phyloP scores from a whole-genome alignment of 2,888 invertebrate genomes.

The Trileptium ribeirensis region DNA sequence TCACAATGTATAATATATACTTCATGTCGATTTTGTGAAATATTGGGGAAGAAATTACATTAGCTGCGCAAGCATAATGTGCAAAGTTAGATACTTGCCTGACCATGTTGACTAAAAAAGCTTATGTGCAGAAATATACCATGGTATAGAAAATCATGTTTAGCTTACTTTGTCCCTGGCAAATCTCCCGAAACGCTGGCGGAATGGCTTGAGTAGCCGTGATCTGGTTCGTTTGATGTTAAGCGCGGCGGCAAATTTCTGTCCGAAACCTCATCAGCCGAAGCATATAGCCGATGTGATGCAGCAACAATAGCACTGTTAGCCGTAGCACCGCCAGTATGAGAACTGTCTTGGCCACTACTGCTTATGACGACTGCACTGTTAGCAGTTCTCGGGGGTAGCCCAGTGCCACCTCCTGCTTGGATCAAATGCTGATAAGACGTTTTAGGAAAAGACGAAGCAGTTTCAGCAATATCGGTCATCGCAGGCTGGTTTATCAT shows the following conservation, averaged over 20 bases:
- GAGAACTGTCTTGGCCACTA: neutral
- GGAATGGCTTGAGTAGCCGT: constrained; percentile 17
- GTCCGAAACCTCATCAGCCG: neutral
- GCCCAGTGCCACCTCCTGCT: neutral
- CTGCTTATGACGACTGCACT: neutral
- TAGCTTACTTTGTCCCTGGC: too few species aligned
- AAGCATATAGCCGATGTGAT: neutral
- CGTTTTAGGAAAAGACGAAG: neutral
- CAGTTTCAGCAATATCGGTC: neutral
- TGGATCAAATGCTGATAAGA: neutral
- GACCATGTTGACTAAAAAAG: too few species aligned
- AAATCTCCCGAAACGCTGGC: constrained; percentile 8
- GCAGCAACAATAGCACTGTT: neutral
- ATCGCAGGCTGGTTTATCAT: neutral
- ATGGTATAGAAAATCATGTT: too few species aligned
- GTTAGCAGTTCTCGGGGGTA: neutral
- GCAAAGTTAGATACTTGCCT: too few species aligned
- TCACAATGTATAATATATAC: too few species aligned
- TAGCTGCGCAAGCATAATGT: too few species aligned
- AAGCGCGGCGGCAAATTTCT: neutral
- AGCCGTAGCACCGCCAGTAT: neutral
- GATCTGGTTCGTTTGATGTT: neutral
- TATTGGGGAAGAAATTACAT: too few species aligned
- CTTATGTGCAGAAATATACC: too few species aligned
- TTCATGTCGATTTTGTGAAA: too few species aligned